A percentile compares a stretch with the other conserved stretches of the same genome.
Conservation (phyloP, 2,888 invertebrate genomes). For the Drosophila meridiana region DNA sequence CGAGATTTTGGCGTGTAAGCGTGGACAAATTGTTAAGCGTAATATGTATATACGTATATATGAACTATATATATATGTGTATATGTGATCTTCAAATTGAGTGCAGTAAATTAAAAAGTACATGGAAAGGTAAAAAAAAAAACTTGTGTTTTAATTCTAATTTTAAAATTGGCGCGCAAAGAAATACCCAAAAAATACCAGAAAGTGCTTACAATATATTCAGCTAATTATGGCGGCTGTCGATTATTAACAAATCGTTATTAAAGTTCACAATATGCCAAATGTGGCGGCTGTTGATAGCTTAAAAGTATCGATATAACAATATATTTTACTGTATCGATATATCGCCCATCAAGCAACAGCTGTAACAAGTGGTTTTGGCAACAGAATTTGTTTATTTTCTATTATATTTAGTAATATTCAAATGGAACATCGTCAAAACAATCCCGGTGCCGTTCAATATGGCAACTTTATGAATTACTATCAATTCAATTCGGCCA, state of each 20-base stretch:
- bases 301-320: background rate
- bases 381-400: background rate
- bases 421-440: constrained; percentile 77
- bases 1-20: constrained; percentile 43
- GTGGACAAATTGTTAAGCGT: constrained; percentile 37
- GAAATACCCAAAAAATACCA: constrained; percentile 1
- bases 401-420: background rate
- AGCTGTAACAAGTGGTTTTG: background rate
- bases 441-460: constrained; percentile 91
- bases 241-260: background rate
- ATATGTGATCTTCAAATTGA: constrained; percentile 35
- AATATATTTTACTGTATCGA: background rate
- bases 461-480: constrained; percentile 95
- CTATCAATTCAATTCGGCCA: constrained; percentile 91
- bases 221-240: background rate
- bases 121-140: constrained; percentile 42
- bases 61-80: constrained; percentile 14
- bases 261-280: background rate
- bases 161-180: constrained; percentile 1
- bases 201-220: too few species aligned
- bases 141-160: background rate
- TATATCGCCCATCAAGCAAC: background rate
- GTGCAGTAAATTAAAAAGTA: constrained; percentile 54
- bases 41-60: constrained; percentile 30
- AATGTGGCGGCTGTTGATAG: background rate